Evolutionary conservation across 2,888 invertebrate genomes (phyloP).

Genomic region (Galerucella pusilla): DNA sequence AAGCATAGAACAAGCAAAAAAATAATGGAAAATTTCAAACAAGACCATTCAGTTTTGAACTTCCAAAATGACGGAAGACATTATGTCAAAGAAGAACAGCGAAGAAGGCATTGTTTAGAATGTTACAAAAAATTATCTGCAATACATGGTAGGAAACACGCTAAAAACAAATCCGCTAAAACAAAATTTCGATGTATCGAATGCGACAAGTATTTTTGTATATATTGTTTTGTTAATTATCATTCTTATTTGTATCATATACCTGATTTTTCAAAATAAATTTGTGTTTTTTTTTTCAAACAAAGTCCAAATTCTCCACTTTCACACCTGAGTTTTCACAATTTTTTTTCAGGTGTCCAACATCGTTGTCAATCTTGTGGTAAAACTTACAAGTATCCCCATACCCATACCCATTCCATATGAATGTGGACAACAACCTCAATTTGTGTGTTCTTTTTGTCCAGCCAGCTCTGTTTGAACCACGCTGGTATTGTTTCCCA

Average conservation of each 20-base stretch:
- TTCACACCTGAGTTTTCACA: too few species aligned
- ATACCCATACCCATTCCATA: slow-evolving; percentile 43
- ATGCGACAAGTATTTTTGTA: slow-evolving; percentile 4
- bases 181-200: background rate
- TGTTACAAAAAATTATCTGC: background rate
- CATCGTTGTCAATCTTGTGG: slow-evolving; percentile 38
- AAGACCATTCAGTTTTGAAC: background rate
- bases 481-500: too few species aligned
- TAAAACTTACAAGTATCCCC: slow-evolving; percentile 45
- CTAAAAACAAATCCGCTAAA: background rate
- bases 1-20: background rate
- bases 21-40: background rate
- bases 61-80: background rate
- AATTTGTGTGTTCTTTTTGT: slow-evolving; percentile 36
- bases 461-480: too few species aligned
- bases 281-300: background rate
- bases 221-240: background rate
- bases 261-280: background rate
- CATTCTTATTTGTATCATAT: slow-evolving; percentile 8
- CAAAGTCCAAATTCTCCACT: too few species aligned
- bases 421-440: slow-evolving; percentile 45
- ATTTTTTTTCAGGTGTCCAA: background rate
- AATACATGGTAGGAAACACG: background rate
- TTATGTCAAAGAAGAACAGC: background rate
- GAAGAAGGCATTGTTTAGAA: background rate